Evolutionary conservation across 2,113 vertebrate species (phyloP).

Genomic region (Amia ocellicauda): DNA sequence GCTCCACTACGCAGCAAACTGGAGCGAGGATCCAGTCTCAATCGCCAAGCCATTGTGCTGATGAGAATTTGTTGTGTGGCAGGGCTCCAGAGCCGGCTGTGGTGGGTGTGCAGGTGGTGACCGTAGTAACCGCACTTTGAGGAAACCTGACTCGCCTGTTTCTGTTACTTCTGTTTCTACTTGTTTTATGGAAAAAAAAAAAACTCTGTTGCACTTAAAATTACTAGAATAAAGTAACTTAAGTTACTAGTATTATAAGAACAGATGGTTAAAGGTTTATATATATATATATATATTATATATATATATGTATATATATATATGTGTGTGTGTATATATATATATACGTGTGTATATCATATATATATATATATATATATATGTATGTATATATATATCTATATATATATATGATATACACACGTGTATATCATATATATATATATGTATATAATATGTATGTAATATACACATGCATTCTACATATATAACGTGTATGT

Average conservation of each 20-base stretch:
- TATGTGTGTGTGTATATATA: slow-evolving; percentile 53
- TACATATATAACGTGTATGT: no score
- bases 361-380: no score
- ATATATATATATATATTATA: slow-evolving; percentile 21
- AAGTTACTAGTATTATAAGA: slow-evolving; percentile 58
- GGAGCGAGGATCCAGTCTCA: background rate
- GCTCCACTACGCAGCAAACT: background rate
- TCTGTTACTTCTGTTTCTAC: slow-evolving; percentile 9
- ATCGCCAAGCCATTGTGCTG: background rate
- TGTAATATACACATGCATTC: no score
- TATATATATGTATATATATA: slow-evolving; percentile 53
- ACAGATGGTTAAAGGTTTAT: slow-evolving; percentile 47
- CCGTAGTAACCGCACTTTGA: slow-evolving; percentile 22
- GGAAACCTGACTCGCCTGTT: slow-evolving; percentile 21
- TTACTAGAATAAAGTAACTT: slow-evolving; percentile 44
- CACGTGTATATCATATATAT: no score
- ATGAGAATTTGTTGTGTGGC: background rate
- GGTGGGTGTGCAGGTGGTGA: background rate
- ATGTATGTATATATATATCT: no score
- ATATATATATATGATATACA: no score
- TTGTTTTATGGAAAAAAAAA: slow-evolving; percentile 19
- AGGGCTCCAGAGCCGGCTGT: background rate
- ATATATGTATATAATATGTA: no score
- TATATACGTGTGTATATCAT: slow-evolving; percentile 44
- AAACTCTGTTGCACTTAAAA: slow-evolving; percentile 64